A percentile compares a stretch with the other conserved stretches of the same genome.
These are phyloP conservation scores for Morbakka virulenta DNA, from an alignment of 30 jellyfish, hydroid and myxozoan genomes.

Conservation along the genomic window DNA sequence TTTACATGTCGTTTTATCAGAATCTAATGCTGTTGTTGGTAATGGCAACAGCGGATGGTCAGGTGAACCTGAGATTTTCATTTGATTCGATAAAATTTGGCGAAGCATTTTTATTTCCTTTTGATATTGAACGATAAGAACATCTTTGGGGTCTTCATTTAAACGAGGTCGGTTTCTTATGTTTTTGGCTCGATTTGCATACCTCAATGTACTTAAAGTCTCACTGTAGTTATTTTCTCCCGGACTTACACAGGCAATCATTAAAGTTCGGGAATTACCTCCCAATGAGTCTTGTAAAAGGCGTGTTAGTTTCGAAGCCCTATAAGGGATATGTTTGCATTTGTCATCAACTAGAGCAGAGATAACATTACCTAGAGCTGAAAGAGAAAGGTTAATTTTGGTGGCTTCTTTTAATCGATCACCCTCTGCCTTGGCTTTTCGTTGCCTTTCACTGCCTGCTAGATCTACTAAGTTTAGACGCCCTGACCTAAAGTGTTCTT, in stretches of 20 bases:
- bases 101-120: constrained; percentile 86
- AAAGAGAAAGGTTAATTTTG: constrained; percentile 82
- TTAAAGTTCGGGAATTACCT: constrained; percentile 89
- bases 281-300: constrained; percentile 95
- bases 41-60: constrained; percentile 60
- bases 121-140: constrained; percentile 83
- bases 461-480: constrained; percentile 88
- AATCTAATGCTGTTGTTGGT: constrained; percentile 47
- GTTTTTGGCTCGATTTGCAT: constrained; percentile 97
- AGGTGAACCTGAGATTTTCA: constrained; percentile 64
- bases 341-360: constrained; percentile 91
- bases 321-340: constrained; percentile 91
- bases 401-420: constrained; percentile 96
- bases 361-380: constrained; percentile 96
- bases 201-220: constrained; percentile 89
- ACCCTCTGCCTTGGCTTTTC: constrained; percentile 83
- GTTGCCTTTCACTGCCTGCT: constrained; percentile 98
- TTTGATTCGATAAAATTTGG: constrained; percentile 73
- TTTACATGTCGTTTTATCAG: constrained; percentile 34
- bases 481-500: constrained; percentile 92
- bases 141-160: constrained; percentile 96
- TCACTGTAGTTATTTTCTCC: constrained; percentile 89
- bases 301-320: constrained; percentile 95
- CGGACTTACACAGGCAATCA: constrained; percentile 98
- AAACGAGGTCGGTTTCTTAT: constrained; percentile 84